Conservation (phyloP, 2,113 vertebrate genomes). For the Nestor notabilis region DNA sequence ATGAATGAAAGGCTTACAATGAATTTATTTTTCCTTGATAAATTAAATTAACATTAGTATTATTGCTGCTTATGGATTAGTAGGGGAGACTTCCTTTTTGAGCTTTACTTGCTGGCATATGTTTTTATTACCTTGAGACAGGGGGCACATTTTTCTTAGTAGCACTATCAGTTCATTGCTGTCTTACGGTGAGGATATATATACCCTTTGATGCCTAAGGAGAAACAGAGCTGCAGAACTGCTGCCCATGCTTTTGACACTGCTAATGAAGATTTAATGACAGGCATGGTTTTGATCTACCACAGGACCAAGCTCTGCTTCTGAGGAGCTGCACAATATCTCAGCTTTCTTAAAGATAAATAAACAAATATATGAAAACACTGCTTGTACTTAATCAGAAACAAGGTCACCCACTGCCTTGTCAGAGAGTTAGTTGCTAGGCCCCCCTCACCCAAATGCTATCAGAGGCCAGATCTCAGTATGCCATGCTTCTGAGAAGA, state of each 20-base stretch:
- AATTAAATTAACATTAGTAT: background rate
- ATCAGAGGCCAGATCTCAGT: background rate
- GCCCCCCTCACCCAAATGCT: background rate
- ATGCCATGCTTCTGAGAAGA: background rate
- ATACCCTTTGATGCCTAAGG: constrained; percentile 16
- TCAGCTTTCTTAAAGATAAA: background rate
- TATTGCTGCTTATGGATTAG: background rate
- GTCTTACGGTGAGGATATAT: background rate
- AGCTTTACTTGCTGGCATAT: background rate
- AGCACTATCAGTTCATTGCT: background rate
- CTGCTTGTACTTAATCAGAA: constrained; percentile 24
- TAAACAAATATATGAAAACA: constrained; percentile 2
- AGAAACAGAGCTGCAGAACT: constrained; percentile 2
- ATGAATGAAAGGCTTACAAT: background rate
- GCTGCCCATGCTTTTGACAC: constrained; percentile 14
- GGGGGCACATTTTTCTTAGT: background rate
- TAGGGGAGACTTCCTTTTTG: constrained; percentile 17
- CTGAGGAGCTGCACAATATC: constrained; percentile 6
- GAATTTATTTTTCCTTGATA: background rate
- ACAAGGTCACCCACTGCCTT: background rate
- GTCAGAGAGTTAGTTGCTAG: constrained; percentile 15
- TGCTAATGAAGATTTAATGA: constrained; percentile 60
- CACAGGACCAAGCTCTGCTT: constrained; percentile 41
- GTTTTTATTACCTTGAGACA: background rate
- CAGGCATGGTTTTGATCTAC: constrained; percentile 51